Percentiles rank a stretch among this genome's conserved stretches.
These are phyloP conservation scores for Falco punctatus DNA, from an alignment of 2,113 vertebrate species.

Conservation along the genomic window DNA sequence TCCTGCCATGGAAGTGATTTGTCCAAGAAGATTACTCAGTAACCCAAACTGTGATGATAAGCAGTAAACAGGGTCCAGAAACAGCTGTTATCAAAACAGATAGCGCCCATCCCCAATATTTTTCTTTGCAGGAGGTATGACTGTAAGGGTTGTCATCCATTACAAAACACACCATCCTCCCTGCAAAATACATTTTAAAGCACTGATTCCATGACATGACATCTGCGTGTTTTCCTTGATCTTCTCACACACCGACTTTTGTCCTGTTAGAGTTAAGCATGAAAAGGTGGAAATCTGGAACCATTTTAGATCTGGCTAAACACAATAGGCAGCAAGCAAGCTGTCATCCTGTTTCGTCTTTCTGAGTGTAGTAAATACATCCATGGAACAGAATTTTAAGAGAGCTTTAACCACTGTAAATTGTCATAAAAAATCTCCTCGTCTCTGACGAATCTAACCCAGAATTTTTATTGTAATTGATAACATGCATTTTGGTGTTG, in stretches of 20 bases:
- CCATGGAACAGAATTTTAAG: slow-evolving; percentile 13
- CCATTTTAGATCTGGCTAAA: slow-evolving; percentile 41
- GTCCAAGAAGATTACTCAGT: slow-evolving; percentile 17
- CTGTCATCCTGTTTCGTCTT: background rate
- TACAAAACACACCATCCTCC: background rate
- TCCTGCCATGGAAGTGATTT: slow-evolving; percentile 25
- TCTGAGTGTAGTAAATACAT: slow-evolving; percentile 37
- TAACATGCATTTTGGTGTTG: background rate
- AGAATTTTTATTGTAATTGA: background rate
- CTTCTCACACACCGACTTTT: background rate
- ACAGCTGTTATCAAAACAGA: slow-evolving; percentile 24
- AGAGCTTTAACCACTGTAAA: background rate
- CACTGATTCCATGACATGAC: background rate
- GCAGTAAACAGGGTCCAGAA: slow-evolving; percentile 15
- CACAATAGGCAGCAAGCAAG: slow-evolving; percentile 39
- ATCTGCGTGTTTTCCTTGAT: background rate
- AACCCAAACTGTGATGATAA: slow-evolving; percentile 8
- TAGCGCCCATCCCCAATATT: background rate
- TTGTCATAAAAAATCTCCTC: slow-evolving; percentile 29
- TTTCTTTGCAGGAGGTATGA: background rate
- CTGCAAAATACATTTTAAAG: slow-evolving; percentile 3
- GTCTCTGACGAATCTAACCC: slow-evolving; percentile 1
- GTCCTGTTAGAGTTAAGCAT: background rate
- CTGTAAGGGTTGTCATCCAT: background rate
- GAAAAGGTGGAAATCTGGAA: slow-evolving; percentile 44